Conservation (phyloP, 2,113 vertebrate genomes). For the Tychaedon coryphoeus region DNA sequence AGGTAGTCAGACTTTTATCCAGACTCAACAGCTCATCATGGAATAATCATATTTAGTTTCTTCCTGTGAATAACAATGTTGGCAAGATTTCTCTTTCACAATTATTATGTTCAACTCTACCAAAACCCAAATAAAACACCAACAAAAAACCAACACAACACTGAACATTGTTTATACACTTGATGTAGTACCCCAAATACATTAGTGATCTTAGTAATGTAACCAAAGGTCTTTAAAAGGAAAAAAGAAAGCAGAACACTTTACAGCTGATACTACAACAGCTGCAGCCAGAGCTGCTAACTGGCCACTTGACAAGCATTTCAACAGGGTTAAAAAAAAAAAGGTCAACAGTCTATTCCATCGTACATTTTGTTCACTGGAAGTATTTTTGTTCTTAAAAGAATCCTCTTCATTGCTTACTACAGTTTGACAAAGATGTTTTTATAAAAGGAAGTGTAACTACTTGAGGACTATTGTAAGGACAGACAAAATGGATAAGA, state of each 20-base stretch:
- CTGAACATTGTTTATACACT: neutral
- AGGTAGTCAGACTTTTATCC: neutral
- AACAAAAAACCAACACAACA: neutral
- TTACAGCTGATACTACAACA: neutral
- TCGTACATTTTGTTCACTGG: neutral
- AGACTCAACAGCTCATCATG: neutral
- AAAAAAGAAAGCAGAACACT: neutral
- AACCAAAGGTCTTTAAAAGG: neutral
- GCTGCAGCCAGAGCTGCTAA: conserved; percentile 3
- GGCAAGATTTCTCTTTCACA: neutral
- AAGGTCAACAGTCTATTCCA: neutral
- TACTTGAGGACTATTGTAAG: neutral
- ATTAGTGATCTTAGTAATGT: neutral
- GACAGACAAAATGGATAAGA: neutral
- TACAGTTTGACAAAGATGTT: neutral
- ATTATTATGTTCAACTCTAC: neutral
- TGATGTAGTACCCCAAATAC: neutral
- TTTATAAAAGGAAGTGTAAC: neutral
- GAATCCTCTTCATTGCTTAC: neutral
- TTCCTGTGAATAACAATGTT: neutral
- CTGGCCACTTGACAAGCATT: neutral
- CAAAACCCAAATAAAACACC: neutral
- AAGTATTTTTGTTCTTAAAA: neutral
- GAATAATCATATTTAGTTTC: neutral
- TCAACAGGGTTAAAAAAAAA: neutral